Base-by-base conservation (phyloP, 2,797 vertebrate species). In the Enteromius paludinosus region DNA sequence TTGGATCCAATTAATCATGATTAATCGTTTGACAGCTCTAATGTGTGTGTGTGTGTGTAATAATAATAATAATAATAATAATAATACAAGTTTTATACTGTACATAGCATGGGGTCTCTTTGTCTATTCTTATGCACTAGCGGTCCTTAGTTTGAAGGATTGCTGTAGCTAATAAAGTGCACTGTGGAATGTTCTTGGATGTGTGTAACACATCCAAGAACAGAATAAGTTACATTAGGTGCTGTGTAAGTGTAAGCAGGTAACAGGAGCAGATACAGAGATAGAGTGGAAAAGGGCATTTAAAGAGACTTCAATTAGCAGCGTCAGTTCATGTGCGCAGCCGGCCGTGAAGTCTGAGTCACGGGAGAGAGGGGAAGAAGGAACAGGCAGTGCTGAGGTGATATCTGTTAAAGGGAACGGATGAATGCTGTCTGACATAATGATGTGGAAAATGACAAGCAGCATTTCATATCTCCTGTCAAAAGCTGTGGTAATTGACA, bases 381-480 rank as follows among this genome's bases (percentile, higher is more conserved):
- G 30, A 41, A 54, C 43, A 75, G 30, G 77, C 9, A 75, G 17
- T 20, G 59, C 70, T 47, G 71, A 61, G 64, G 76, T 30, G 41
- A 38, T 72, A 76, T 78, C 7, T 43, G 61, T 47, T 43, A 81
- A 78, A 75, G 10, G 69, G 35, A 9, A 65, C 1, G 69, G 49
- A 79, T 70, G 59, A 47, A 70, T 4, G 35, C 79, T 56, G 69
- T 78, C 79, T 64, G 56, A 78, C 74, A 82, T 61, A 82, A 81
- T 78, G 41, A 82, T 78, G 84, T 45, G 81, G 81, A 56, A 85
- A 74, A 83, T 75, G 70, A 79, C 84, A 83, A 79, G 80, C 33
- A 78, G 30, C 38, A 61, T 79, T 69, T 82, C 71, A 65, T 69
- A 69, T 66, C 72, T 77, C 52, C 72, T 56, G 81, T 78, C 69